Percentiles rank a stretch among this genome's conserved stretches.
Evolutionary conservation across 1,140 invertebrate genomes (phyloP).

Genomic region (Oreohelix idahoensis): DNA sequence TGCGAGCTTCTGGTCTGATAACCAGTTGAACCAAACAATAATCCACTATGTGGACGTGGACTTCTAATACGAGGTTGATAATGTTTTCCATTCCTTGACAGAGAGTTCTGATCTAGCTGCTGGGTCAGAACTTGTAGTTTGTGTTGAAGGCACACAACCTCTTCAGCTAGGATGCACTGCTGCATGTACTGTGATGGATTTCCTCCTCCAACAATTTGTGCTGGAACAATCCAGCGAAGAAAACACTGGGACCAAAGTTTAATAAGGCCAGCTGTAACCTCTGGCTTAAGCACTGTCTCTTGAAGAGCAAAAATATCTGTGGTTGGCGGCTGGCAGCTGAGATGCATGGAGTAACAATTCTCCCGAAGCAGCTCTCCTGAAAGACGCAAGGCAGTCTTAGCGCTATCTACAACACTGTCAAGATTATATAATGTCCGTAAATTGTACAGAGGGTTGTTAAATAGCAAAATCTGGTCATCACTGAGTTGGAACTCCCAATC

Average conservation of each 20-base stretch:
- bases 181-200: conserved; percentile 79
- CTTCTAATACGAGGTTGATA: conserved; percentile 13
- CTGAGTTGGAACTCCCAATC: conserved; percentile 67
- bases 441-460: conserved; percentile 70
- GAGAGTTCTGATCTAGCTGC: neutral
- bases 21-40: conserved; percentile 65
- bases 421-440: conserved; percentile 48
- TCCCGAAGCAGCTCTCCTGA: conserved; percentile 39
- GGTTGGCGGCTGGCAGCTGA: conserved; percentile 23
- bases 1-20: conserved; percentile 52
- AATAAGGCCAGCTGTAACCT: conserved; percentile 71
- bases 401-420: conserved; percentile 37
- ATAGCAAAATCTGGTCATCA: conserved; percentile 61
- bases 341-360: conserved; percentile 44
- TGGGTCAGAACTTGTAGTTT: conserved; percentile 52
- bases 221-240: conserved; percentile 86
- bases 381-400: conserved; percentile 16
- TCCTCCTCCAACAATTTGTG: conserved; percentile 86
- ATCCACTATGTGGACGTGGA: conserved; percentile 63
- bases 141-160: conserved; percentile 66
- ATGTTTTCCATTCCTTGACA: conserved; percentile 15
- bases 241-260: conserved; percentile 92
- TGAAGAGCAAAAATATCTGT: conserved; percentile 43
- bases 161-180: conserved; percentile 71
- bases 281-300: conserved; percentile 52